Evolutionary conservation across 2,888 invertebrate genomes (phyloP).

Genomic region (Sphaerophoria rueppellii): DNA sequence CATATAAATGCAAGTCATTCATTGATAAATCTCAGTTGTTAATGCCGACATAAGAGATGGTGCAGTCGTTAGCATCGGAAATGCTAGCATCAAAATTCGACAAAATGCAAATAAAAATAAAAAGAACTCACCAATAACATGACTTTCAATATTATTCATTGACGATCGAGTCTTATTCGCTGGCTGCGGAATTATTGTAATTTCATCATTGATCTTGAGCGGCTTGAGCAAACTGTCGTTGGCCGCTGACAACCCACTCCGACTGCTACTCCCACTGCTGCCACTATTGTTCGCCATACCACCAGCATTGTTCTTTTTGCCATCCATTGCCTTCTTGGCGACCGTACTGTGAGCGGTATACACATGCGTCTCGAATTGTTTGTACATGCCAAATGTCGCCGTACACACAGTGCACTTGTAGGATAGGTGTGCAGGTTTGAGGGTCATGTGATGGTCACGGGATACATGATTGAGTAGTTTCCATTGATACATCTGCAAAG

Average conservation of each 20-base stretch:
- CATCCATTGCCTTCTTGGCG: slow-evolving; percentile 91
- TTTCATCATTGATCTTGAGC: slow-evolving; percentile 93
- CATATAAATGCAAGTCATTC: too few species aligned
- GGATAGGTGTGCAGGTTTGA: slow-evolving; percentile 95
- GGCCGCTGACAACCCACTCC: slow-evolving; percentile 79
- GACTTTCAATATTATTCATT: slow-evolving; percentile 82
- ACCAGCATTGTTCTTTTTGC: slow-evolving; percentile 81
- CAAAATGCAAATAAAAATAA: not conserved
- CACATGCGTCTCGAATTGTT: slow-evolving; percentile 96
- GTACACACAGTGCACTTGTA: slow-evolving; percentile 98
- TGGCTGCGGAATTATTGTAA: slow-evolving; percentile 94
- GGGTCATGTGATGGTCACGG: slow-evolving; percentile 93
- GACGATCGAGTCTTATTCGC: slow-evolving; percentile 82
- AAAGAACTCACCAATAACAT: slow-evolving; percentile 80
- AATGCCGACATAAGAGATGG: too few species aligned
- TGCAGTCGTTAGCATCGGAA: too few species aligned
- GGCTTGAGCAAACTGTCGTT: slow-evolving; percentile 89
- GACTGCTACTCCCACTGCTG: slow-evolving; percentile 70
- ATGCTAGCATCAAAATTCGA: not conserved
- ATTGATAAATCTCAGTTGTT: too few species aligned
- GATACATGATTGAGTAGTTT: slow-evolving; percentile 95
- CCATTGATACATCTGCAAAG: slow-evolving; percentile 93
- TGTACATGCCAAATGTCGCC: slow-evolving; percentile 97
- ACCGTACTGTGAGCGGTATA: slow-evolving; percentile 96
- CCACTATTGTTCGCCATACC: slow-evolving; percentile 63